phyloP scores from a whole-genome alignment of 2,797 vertebrate species.

The Cirrhinus mrigala region DNA sequence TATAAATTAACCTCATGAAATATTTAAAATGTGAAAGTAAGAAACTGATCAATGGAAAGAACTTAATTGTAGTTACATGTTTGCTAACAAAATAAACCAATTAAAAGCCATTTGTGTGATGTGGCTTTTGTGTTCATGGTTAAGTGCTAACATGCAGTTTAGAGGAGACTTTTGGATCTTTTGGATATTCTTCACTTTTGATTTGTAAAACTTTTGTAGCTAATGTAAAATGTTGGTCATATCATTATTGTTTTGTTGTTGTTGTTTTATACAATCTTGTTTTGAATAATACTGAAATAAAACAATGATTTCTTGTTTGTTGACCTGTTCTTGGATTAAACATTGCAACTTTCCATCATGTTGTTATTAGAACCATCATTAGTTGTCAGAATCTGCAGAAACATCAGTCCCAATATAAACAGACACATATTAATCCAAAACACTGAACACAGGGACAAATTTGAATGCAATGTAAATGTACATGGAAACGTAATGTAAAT shows the following conservation, averaged over 20 bases:
- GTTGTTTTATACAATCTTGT: constrained; percentile 66
- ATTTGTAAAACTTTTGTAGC: constrained; percentile 28
- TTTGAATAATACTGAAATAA: constrained; percentile 74
- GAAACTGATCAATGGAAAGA: no score
- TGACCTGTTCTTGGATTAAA: not conserved
- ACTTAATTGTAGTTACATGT: no score
- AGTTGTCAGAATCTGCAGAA: not conserved
- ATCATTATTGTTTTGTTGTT: constrained; percentile 61
- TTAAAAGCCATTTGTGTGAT: no score
- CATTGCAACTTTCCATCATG: not conserved
- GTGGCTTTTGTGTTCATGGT: no score
- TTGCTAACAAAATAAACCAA: no score
- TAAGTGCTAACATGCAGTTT: no score
- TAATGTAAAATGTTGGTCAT: constrained; percentile 52
- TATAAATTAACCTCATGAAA: no score
- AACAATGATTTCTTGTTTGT: constrained; percentile 41
- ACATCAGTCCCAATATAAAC: not conserved
- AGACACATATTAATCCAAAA: not conserved
- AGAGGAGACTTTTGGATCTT: not conserved
- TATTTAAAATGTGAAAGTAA: no score
- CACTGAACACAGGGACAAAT: not conserved
- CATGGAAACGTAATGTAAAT: not conserved
- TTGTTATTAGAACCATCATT: not conserved
- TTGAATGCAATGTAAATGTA: not conserved
- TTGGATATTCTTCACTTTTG: not conserved